phyloP scores from a whole-genome alignment of 2,797 vertebrate genomes.

The Scomberomorus guttatus region DNA sequence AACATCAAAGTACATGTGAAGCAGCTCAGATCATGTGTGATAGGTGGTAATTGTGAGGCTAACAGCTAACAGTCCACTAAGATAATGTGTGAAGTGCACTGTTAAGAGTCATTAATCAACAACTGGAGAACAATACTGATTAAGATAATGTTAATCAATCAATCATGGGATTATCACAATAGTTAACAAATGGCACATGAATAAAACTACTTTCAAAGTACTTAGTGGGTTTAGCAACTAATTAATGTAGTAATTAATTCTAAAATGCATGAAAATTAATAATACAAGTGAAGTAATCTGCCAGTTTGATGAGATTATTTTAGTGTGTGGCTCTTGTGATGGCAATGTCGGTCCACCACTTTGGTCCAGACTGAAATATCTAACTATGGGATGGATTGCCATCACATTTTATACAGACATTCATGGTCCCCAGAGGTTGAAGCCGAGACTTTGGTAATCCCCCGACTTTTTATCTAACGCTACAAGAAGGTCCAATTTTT shows the following conservation, averaged over 20 bases:
- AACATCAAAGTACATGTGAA: slow-evolving; percentile 24
- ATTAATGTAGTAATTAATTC: not conserved
- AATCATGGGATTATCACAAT: slow-evolving; percentile 22
- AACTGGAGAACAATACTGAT: slow-evolving; percentile 38
- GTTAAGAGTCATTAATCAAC: slow-evolving; percentile 22
- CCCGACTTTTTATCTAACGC: not conserved
- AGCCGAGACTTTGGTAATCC: not conserved
- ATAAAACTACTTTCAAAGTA: slow-evolving; percentile 1
- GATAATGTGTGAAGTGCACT: slow-evolving; percentile 57
- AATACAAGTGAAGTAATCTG: not conserved
- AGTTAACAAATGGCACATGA: not conserved
- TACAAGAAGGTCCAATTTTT: not conserved
- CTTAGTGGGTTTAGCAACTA: not conserved
- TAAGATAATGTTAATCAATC: slow-evolving; percentile 25
- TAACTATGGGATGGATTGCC: too few relatives aligned
- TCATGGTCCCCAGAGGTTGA: not conserved
- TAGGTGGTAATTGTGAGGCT: slow-evolving; percentile 4
- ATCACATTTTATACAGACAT: not conserved
- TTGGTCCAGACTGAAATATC: not conserved
- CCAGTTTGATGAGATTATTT: not conserved
- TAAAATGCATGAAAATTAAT: not conserved
- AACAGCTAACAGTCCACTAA: slow-evolving; percentile 14
- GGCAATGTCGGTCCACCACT: too few relatives aligned
- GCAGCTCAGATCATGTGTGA: slow-evolving; percentile 22
- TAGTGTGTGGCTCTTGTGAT: too few relatives aligned